Conservation (phyloP, 2,113 vertebrate species). For the Columbina picui region DNA sequence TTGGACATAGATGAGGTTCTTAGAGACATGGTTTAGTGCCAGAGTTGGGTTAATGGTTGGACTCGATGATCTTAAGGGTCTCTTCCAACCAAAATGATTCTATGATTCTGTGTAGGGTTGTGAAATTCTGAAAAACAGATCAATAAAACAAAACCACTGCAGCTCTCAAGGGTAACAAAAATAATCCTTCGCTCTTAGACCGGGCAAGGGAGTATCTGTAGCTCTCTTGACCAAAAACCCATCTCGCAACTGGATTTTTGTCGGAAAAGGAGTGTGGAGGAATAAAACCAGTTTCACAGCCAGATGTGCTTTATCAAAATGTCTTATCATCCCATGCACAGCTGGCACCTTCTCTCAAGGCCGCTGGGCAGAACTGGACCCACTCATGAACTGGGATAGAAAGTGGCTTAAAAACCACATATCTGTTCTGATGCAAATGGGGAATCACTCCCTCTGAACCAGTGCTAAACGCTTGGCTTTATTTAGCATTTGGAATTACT, state of each 20-base stretch:
- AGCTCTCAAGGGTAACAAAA: background rate
- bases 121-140: no score
- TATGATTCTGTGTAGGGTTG: no score
- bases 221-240: background rate
- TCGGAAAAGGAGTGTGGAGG: background rate
- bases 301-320: background rate
- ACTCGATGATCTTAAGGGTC: no score
- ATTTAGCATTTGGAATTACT: background rate
- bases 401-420: background rate
- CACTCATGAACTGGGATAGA: background rate
- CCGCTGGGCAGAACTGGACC: background rate
- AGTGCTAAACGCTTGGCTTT: background rate
- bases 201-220: background rate
- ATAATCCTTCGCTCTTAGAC: background rate
- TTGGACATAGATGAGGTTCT: no score
- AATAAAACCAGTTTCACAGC: background rate
- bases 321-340: fast-evolving
- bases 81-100: no score
- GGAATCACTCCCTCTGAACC: background rate
- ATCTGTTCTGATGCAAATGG: background rate
- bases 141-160: no score
- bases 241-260: background rate
- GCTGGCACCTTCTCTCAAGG: background rate
- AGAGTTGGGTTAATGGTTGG: no score
- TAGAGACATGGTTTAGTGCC: no score